Evolutionary conservation across 2,888 invertebrate species (phyloP), one percentile per base, ranked within the genome.

Genomic region (Busseola fusca): DNA sequence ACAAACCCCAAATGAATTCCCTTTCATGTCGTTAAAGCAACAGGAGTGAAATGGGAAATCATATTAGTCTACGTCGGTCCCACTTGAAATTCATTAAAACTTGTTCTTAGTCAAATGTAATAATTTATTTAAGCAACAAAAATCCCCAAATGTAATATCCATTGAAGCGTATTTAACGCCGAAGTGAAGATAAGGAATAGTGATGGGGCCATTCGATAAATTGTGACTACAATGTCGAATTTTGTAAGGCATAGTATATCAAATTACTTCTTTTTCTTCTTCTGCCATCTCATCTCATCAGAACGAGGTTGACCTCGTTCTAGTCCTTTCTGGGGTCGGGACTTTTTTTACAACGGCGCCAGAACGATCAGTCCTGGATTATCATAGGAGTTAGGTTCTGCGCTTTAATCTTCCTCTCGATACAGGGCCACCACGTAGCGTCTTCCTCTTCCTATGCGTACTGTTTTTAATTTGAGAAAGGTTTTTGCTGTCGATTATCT

Each of bases 51-150:
- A 90, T 84, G 84, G 88, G 86, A 92, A 93, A 93, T 90, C 87
- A 88, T 91, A 91, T 91, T 92, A 90, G 89, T 84, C 86, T 87
- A 84, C 84, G 80, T 78, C 84, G 86, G 84, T 84, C 83, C 85
- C 89, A 87, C 91, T 93, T 90, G 89, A 93, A 94, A 95, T 95
- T 95, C 93, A 95, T 95, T 95, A 94, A 93, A 93, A 91, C 91
- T 87, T 91, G 90, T 92, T 93, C 94, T 93, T 93, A 94, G 90
- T 92, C 93, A 93, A 94, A 94, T 89, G 91, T 92, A 90, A 95
- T 95, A 92, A 95, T 94, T 95, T 94, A 95, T 95, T 94, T 93
- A 95, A 90, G 92, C 90, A 90, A 89, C 93, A 94, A 94, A 95
- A 95, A 94, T 93, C 93, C 93, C 90, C 89, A 89, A 94, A 95